Conservation (phyloP, 2,888 invertebrate genomes). For the Antheraea yamamai region DNA sequence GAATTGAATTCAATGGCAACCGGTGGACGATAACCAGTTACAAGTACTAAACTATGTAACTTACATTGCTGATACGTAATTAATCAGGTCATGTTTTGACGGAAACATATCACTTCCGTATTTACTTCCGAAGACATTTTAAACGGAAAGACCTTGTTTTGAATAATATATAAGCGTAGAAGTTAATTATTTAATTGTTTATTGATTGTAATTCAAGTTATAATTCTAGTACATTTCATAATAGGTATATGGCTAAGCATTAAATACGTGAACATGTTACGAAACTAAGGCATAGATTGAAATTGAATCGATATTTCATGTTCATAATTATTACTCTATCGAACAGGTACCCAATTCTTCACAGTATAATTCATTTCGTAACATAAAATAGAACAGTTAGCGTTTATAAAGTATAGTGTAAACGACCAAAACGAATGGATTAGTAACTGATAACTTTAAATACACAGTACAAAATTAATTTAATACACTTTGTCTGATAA, state of each 20-base stretch:
- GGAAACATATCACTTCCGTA: constrained; percentile 53
- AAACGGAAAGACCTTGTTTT: constrained; percentile 45
- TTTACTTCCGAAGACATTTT: constrained; percentile 54
- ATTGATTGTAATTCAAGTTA: neutral
- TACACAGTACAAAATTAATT: neutral
- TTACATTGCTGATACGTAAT: constrained; percentile 22
- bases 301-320: neutral
- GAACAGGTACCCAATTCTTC: neutral
- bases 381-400: neutral
- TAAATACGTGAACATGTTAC: neutral
- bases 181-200: neutral
- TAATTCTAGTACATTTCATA: neutral
- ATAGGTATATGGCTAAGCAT: neutral
- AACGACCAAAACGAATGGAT: neutral
- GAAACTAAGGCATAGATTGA: neutral
- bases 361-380: neutral
- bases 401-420: neutral
- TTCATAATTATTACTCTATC: neutral
- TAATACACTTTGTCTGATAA: neutral
- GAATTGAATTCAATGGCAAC: constrained; percentile 43
- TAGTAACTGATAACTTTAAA: neutral
- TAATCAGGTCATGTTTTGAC: constrained; percentile 33
- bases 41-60: constrained; percentile 36
- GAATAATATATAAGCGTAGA: neutral
- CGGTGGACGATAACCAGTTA: constrained; percentile 45